phyloP scores from a whole-genome alignment of 2,888 invertebrate species.

The Chymomyza fuscimana region DNA sequence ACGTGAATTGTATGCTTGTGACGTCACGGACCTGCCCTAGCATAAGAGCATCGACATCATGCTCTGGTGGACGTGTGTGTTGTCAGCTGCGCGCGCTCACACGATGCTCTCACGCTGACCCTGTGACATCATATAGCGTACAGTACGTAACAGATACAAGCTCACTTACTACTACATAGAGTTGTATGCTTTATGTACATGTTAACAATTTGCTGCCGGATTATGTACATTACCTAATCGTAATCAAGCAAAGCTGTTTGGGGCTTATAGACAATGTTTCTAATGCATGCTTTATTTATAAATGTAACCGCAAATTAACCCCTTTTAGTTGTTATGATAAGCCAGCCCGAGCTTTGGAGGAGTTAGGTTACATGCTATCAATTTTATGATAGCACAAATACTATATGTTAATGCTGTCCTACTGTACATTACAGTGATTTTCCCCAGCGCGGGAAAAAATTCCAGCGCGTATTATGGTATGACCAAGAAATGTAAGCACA shows the following conservation, averaged over 20 bases:
- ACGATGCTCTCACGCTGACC: conserved; percentile 13
- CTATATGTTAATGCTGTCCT: neutral
- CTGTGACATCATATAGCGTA: conserved; percentile 37
- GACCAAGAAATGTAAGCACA: neutral
- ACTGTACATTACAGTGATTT: neutral
- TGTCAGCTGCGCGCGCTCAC: neutral
- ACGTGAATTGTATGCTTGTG: conserved; percentile 28
- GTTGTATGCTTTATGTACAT: no score
- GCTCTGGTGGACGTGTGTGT: neutral
- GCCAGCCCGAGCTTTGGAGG: no score
- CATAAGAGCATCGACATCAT: neutral
- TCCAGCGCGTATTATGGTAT: neutral
- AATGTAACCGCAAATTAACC: neutral
- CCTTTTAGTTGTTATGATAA: neutral
- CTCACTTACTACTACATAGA: no score
- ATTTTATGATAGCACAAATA: neutral
- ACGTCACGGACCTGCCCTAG: conserved; percentile 9
- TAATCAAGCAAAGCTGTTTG: neutral
- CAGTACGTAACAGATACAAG: neutral
- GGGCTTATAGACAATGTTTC: neutral
- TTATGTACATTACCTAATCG: neutral
- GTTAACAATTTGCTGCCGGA: neutral
- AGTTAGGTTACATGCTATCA: neutral
- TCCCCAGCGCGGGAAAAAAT: neutral
- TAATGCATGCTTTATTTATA: neutral